Base-by-base conservation (phyloP, 2,888 invertebrate genomes). In the Tuta absoluta region DNA sequence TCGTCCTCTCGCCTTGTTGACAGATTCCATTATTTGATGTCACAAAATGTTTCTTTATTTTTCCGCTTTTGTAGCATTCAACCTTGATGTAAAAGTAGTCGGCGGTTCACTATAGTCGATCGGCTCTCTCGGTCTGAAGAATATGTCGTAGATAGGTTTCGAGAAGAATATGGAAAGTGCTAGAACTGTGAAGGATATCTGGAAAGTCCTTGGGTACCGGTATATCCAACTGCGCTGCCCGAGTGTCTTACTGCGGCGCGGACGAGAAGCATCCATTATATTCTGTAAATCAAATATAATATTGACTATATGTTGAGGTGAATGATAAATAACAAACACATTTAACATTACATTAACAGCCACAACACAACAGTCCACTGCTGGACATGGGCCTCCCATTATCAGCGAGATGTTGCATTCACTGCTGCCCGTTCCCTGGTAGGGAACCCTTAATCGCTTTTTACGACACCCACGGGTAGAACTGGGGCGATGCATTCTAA, bases 1-100 rank as follows among this genome's bases (percentile, higher is more conserved):
- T 72, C 97, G 92, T 65, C 93, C 92, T 77, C 93, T 94, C 0
- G 97, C 96, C 82, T 93, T 95, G 65, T 92, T 92, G n/a, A 97
- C 95, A 24, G 96, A 93, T 86, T 97, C 97, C 97, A 97, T 97
- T 73, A 66, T 72, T 80, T 79, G 57, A 19, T 38, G 38, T 19
- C 37, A 7, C 37, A 37, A 21, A 49, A 19, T 23, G 37, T 11
- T 49, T 63, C 69, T 65, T 69, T 45, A 12, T 62, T 59, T 56
- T 49, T 61, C 63, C 21, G 60, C 21, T 33, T 51, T 45, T 38
- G 2, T 38, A 11, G 41, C 59, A 8, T 33, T 28, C 2, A 21
- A 11, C 23, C 11, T 59, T 19, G 59, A 7, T 2, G 33, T 21
- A 14, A 77, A 70, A 14, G 85, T 82, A 0, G 87, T 82, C 0